Percentiles rank a stretch among this genome's conserved stretches.
These are phyloP conservation scores for Nomada hirtipes DNA, from an alignment of 2,888 invertebrate species.

Conservation along the genomic window DNA sequence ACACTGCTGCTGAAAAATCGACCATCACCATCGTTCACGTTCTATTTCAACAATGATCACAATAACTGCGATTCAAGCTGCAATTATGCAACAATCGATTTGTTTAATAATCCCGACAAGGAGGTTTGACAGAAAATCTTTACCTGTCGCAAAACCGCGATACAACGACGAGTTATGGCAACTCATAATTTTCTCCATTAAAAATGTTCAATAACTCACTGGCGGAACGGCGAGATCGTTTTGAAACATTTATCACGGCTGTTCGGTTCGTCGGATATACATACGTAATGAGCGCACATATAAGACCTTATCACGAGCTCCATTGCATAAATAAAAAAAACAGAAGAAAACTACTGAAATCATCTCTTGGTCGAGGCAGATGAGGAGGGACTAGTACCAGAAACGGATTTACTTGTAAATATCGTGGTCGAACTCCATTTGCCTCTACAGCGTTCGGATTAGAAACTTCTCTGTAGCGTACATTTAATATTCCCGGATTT, in stretches of 20 bases:
- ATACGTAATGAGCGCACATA: slow-evolving; percentile 17
- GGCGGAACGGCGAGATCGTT: slow-evolving; percentile 16
- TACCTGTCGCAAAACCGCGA: neutral
- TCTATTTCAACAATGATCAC: neutral
- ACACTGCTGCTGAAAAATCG: neutral
- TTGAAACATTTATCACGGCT: slow-evolving; percentile 25
- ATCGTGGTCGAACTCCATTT: slow-evolving; percentile 19
- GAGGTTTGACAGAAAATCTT: neutral
- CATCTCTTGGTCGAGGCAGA: slow-evolving; percentile 43
- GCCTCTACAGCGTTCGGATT: neutral
- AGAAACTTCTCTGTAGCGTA: neutral
- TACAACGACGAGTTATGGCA: slow-evolving; percentile 16
- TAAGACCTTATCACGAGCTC: slow-evolving; percentile 49
- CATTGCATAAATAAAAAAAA: slow-evolving; percentile 40
- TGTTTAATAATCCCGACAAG: neutral
- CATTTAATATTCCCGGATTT: too few relatives aligned
- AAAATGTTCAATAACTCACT: slow-evolving; percentile 22
- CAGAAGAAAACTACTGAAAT: slow-evolving; percentile 26
- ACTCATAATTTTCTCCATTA: slow-evolving; percentile 19
- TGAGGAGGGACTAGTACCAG: slow-evolving; percentile 18
- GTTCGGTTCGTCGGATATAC: slow-evolving; percentile 6
- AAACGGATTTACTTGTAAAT: slow-evolving; percentile 44
- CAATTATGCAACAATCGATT: neutral
- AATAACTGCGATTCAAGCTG: neutral
- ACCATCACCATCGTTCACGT: neutral